Evolutionary conservation across 2,113 vertebrate genomes (phyloP).

Genomic region (Hucho hucho): DNA sequence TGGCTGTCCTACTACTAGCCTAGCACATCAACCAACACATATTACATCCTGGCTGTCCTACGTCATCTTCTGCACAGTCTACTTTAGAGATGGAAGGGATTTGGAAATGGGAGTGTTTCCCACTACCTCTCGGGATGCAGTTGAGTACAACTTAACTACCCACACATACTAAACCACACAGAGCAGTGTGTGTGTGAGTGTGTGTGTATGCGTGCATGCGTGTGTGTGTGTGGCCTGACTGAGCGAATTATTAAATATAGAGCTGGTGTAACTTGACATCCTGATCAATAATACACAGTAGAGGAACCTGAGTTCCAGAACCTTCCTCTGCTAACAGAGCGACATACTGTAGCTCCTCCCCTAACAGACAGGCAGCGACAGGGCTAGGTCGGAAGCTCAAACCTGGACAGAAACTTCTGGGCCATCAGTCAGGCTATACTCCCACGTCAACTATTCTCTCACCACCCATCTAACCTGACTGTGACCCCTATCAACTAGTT

Average conservation of each 20-base stretch:
- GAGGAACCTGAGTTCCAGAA: background rate
- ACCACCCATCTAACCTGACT: too few relatives aligned
- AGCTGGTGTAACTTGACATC: constrained; percentile 23
- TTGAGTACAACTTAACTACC: background rate
- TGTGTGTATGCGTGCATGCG: background rate
- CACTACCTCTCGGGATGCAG: background rate
- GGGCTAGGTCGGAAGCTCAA: too few relatives aligned
- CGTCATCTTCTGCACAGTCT: background rate
- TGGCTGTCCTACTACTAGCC: too few relatives aligned
- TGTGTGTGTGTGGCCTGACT: background rate
- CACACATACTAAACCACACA: background rate
- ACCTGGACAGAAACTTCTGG: too few relatives aligned
- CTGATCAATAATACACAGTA: constrained; percentile 28
- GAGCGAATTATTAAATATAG: background rate
- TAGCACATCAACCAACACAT: too few relatives aligned
- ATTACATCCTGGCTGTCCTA: too few relatives aligned
- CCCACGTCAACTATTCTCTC: too few relatives aligned
- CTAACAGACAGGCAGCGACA: too few relatives aligned
- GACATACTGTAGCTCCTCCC: too few relatives aligned
- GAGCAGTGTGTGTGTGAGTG: background rate
- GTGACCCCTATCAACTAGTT: too few relatives aligned
- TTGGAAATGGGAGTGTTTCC: background rate
- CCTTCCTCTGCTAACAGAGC: background rate
- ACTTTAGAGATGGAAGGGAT: background rate
- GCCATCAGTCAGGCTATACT: too few relatives aligned